These are phyloP conservation scores for Equus przewalskii DNA, from an alignment of 2,113 vertebrate genomes.

Conservation along the genomic window DNA sequence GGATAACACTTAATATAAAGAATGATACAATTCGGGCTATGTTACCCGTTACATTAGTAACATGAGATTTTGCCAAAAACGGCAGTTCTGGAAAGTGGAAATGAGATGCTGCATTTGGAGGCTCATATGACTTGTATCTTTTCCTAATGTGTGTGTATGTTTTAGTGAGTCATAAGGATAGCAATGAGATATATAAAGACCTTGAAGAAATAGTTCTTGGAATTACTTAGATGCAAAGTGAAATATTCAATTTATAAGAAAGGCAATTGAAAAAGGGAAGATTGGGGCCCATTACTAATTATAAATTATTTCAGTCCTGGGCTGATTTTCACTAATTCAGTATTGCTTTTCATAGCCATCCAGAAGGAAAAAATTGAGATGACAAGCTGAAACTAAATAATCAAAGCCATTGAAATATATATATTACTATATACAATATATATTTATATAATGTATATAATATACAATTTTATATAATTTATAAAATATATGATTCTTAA, in stretches of 20 bases:
- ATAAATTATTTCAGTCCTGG: not conserved
- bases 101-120: not conserved
- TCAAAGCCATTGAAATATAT: not conserved
- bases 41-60: not conserved
- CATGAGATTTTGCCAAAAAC: not conserved
- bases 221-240: not conserved
- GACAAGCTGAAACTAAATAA: not conserved
- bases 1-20: not conserved
- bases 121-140: not conserved
- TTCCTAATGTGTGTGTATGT: not conserved
- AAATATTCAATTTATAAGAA: not conserved
- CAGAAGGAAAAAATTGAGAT: not conserved
- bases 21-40: not conserved
- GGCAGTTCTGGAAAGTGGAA: not conserved
- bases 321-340: not conserved
- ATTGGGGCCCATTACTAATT: too few species aligned
- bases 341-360: not conserved
- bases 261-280: not conserved
- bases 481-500: too few species aligned
- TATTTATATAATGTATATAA: too few species aligned
- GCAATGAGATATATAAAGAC: not conserved
- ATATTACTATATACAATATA: too few species aligned
- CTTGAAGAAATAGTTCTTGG: not conserved
- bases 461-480: too few species aligned
- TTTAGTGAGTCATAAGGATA: not conserved